Evolutionary conservation across 2,797 vertebrate genomes (phyloP).

Genomic region (Sternarchorhynchus goeldii): DNA sequence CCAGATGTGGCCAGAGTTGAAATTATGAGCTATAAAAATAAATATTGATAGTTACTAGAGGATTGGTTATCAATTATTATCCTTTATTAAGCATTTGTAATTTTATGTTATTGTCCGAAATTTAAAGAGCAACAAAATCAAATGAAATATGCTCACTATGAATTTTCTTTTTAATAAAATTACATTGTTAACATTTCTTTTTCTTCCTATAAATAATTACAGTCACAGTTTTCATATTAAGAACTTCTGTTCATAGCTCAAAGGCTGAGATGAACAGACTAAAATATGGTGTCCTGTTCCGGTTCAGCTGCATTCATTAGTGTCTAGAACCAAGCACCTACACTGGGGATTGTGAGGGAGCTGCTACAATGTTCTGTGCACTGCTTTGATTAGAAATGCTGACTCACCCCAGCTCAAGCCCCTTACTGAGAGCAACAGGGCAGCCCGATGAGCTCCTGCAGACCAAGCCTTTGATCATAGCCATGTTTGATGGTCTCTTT

Average conservation of each 20-base stretch:
- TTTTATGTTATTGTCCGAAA: no score
- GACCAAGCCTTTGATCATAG: conserved; percentile 55
- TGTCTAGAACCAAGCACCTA: conserved; percentile 35
- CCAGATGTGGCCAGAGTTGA: neutral
- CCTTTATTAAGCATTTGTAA: neutral
- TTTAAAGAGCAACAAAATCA: no score
- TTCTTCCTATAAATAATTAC: neutral
- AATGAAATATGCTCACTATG: no score
- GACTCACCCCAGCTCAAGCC: conserved; percentile 29
- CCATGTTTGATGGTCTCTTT: conserved; percentile 45
- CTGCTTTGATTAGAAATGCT: conserved; percentile 56
- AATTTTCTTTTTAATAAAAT: no score
- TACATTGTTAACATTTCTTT: no score
- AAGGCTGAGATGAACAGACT: conserved; percentile 31
- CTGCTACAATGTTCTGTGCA: conserved; percentile 24
- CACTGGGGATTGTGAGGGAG: conserved; percentile 30
- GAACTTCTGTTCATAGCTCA: neutral
- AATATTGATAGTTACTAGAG: neutral
- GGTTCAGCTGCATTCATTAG: conserved; percentile 41
- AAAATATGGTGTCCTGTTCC: conserved; percentile 28
- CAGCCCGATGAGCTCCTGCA: conserved; percentile 37
- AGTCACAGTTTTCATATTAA: neutral
- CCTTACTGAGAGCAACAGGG: conserved; percentile 35
- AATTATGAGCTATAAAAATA: neutral
- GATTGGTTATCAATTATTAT: neutral